Evolutionary conservation across 2,797 vertebrate species (phyloP).

Genomic region (Helicolenus hilgendorfi): DNA sequence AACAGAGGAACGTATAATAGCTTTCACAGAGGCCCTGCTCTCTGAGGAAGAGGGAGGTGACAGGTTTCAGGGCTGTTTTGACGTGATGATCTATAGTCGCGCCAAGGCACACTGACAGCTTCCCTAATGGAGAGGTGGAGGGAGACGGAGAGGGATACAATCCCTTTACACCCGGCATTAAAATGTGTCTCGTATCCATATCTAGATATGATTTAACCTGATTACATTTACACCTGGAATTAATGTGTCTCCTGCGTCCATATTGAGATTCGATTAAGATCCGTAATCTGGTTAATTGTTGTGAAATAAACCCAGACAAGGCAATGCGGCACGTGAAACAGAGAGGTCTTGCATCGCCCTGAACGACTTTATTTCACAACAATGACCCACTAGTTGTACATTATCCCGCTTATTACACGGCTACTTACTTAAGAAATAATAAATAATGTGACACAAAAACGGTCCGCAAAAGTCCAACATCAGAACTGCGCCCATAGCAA

Average conservation of each 20-base stretch:
- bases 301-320: neutral
- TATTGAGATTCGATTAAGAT: neutral
- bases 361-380: neutral
- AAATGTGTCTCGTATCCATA: neutral
- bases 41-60: conserved; percentile 66
- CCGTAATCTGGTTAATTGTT: neutral
- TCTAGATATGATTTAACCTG: neutral
- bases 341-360: neutral
- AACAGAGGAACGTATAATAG: conserved; percentile 81
- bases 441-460: neutral
- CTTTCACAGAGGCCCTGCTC: conserved; percentile 73
- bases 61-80: conserved; percentile 82
- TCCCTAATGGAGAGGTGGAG: conserved; percentile 76
- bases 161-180: neutral
- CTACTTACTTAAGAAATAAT: neutral
- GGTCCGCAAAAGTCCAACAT: too few relatives aligned
- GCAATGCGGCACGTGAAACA: neutral
- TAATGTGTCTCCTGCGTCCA: neutral
- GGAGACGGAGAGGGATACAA: neutral
- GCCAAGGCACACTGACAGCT: conserved; percentile 79
- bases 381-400: neutral
- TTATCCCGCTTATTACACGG: neutral
- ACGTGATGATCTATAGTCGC: conserved; percentile 82
- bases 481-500: too few relatives aligned
- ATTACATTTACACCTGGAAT: neutral